Conservation (phyloP, 2,888 invertebrate genomes). For the Patella pellucida region DNA sequence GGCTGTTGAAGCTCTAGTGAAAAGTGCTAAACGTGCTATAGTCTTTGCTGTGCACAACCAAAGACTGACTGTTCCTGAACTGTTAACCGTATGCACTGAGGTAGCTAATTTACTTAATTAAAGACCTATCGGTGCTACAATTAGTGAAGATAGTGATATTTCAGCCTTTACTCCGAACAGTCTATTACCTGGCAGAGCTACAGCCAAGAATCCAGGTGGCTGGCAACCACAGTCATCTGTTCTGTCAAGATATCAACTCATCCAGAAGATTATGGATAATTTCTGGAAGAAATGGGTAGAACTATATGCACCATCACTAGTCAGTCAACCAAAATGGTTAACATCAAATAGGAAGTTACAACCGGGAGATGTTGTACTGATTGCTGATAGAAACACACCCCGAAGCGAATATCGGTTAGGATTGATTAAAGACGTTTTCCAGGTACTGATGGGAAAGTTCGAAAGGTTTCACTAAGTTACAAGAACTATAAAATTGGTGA, state of each 20-base stretch:
- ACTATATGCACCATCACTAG: neutral
- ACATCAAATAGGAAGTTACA: conserved; percentile 13
- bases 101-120: conserved; percentile 13
- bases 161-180: conserved; percentile 16
- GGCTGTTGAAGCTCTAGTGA: conserved; percentile 17
- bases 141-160: conserved; percentile 10
- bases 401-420: conserved; percentile 11
- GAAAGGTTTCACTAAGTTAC: conserved; percentile 13
- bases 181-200: conserved; percentile 13
- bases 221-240: conserved; percentile 8
- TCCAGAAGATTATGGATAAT: neutral
- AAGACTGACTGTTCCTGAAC: conserved; percentile 19
- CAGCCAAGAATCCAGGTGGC: conserved; percentile 17
- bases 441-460: conserved; percentile 15
- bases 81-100: conserved; percentile 19
- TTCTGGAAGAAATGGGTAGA: neutral
- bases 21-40: conserved; percentile 15
- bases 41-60: conserved; percentile 18
- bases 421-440: conserved; percentile 16
- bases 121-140: conserved; percentile 13
- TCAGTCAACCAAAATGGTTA: neutral
- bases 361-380: conserved; percentile 12
- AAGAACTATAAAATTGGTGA: conserved; percentile 21
- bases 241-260: neutral
- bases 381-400: conserved; percentile 15